Evolutionary conservation across 2,888 invertebrate genomes (phyloP).

Genomic region (Sinotaia quadrata): DNA sequence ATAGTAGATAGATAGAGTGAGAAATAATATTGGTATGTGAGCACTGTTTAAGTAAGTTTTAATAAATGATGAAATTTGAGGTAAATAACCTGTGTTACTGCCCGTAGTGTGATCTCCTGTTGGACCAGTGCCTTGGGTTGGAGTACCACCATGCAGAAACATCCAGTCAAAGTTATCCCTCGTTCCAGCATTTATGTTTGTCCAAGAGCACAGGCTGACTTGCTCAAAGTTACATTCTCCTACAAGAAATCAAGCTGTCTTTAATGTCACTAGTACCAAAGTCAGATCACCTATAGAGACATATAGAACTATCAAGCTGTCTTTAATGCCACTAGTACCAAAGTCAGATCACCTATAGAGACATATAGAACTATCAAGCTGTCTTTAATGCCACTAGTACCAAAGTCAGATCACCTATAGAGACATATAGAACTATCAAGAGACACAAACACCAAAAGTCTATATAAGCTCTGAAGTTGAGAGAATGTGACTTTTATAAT

Average conservation of each 20-base stretch:
- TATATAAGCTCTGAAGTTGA: no score
- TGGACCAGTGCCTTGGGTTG: constrained; percentile 57
- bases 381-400: no score
- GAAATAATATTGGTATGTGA: no score
- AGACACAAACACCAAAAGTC: neutral
- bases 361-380: neutral
- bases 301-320: neutral
- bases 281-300: neutral
- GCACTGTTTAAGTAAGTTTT: no score
- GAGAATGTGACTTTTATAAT: no score
- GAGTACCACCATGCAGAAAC: constrained; percentile 44
- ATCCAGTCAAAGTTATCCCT: constrained; percentile 66
- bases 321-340: no score
- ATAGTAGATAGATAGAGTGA: no score
- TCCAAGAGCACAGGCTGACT: constrained; percentile 53
- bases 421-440: neutral
- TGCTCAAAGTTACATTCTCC: constrained; percentile 61
- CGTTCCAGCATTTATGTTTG: constrained; percentile 48
- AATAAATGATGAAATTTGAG: no score
- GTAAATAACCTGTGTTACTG: constrained; percentile 41
- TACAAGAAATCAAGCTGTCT: constrained; percentile 11
- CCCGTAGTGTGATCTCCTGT: constrained; percentile 59
- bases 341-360: neutral
- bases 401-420: neutral
- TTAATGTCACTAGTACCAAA: no score